Percentiles rank a stretch among this genome's conserved stretches.
phyloP scores from a whole-genome alignment of 2,888 invertebrate species.

The Ormyrus labotus region DNA sequence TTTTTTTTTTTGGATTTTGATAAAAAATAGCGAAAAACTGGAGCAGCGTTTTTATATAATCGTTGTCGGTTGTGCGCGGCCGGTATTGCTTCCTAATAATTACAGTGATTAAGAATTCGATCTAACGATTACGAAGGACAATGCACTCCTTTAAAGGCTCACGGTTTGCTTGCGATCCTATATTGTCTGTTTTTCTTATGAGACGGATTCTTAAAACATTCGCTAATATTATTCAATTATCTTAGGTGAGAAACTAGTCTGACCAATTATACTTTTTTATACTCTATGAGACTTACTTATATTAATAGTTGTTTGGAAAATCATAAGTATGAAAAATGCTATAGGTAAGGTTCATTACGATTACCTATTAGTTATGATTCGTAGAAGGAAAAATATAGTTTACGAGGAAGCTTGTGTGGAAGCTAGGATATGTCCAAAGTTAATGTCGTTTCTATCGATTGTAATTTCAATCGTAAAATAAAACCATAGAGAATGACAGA shows the following conservation, averaged over 20 bases:
- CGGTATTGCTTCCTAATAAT: constrained; percentile 59
- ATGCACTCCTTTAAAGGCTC: constrained; percentile 49
- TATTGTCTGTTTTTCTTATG: constrained; percentile 49
- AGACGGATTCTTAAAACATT: constrained; percentile 46
- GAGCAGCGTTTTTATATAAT: constrained; percentile 60
- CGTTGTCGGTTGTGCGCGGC: constrained; percentile 71
- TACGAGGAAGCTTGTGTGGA: constrained; percentile 14
- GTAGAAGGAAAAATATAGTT: background rate
- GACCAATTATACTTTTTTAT: no score
- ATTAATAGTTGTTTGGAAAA: no score
- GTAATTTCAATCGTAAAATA: no score
- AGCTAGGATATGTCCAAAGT: constrained; percentile 41
- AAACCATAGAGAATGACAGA: background rate
- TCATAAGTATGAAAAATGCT: no score
- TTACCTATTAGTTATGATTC: no score
- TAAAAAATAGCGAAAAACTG: constrained; percentile 68
- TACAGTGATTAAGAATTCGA: constrained; percentile 40
- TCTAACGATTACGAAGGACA: constrained; percentile 23
- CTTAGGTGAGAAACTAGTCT: no score
- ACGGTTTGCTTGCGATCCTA: constrained; percentile 40
- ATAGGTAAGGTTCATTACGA: no score
- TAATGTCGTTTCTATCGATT: background rate
- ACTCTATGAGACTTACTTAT: no score
- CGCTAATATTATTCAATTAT: background rate
- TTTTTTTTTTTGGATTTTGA: constrained; percentile 47